These are phyloP conservation scores for Agriopis aurantiaria DNA, from an alignment of 2,888 invertebrate species.

Conservation along the genomic window DNA sequence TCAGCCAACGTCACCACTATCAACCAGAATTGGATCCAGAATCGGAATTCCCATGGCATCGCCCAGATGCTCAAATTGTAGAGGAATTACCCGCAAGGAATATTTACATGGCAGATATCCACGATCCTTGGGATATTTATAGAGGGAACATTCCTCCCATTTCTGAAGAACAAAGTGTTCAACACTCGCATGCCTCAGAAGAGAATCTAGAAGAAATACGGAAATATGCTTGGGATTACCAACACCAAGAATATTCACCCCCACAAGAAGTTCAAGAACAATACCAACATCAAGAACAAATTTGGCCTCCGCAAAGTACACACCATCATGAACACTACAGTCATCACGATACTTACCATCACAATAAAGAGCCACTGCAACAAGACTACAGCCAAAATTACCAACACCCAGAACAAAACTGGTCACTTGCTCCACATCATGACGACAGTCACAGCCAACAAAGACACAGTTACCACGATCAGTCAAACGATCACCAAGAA, in stretches of 20 bases:
- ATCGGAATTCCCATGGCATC: constrained; percentile 83
- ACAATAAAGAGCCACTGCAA: constrained; percentile 42
- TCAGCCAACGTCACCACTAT: constrained; percentile 66
- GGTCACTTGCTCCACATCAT: constrained; percentile 29
- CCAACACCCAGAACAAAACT: constrained; percentile 44
- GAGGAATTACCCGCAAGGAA: constrained; percentile 55
- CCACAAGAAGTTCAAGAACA: constrained; percentile 36
- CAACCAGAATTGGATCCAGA: constrained; percentile 71
- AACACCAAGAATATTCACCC: constrained; percentile 48
- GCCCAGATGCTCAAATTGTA: constrained; percentile 63
- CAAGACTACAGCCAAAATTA: constrained; percentile 43
- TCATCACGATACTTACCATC: constrained; percentile 36
- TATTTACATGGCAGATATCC: constrained; percentile 66
- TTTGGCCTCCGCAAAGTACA: constrained; percentile 19
- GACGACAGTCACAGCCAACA: constrained; percentile 37
- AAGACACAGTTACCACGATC: constrained; percentile 40
- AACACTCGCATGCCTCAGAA: constrained; percentile 47
- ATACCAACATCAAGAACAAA: constrained; percentile 21
- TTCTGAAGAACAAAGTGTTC: constrained; percentile 48
- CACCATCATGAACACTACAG: constrained; percentile 38
- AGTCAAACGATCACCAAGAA: constrained; percentile 44
- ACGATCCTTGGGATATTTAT: constrained; percentile 93
- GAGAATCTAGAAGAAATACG: constrained; percentile 67
- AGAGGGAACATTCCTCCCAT: constrained; percentile 80
- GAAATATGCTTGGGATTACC: constrained; percentile 72